Evolutionary conservation across 2,888 invertebrate species (phyloP), one percentile per base, ranked within the genome.

Genomic region (Saturnia japonica): DNA sequence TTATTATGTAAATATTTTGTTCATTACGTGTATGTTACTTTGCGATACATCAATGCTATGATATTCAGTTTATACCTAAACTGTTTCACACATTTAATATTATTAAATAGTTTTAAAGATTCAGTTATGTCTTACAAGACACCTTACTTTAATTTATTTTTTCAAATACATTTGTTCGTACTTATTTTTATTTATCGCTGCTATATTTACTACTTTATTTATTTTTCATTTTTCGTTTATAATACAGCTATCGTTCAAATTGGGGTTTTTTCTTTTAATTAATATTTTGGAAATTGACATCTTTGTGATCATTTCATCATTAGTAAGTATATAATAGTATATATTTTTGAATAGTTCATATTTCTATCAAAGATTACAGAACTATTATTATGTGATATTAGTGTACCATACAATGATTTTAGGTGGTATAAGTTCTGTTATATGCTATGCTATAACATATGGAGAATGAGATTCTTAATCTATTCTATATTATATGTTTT

Each of bases 1-100:
- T 93, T 90, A 91, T 86, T 93, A 93, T 93, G 93, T 93, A 93
- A 85, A 93, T 92, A 91, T 88, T 92, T 91, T 92, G 91, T 92
- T 92, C 83, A 60, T 79, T 84, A n/a, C n/a, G n/a, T n/a, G n/a
- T n/a, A 82, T 82, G 85, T 85, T 86, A 83, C 84, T 84, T 88
- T 91, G 88, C 89, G 88, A 91, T 91, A 89, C 84, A 85, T 88
- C 76, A 74, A 82, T 80, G 80, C 77, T 84, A 84, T 85, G 81
- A 80, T 84, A 82, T 81, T 86, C 80, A 82, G 82, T 80, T 88
- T 78, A 85, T 81, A 85, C 85, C 28, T 82, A 75, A 82, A 81
- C 79, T 79, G 80, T 80, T 47, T 60, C 64, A 66, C 51, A 47
- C 47, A 68, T 82, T 84, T 83, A 84, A 86, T 82, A 86, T 88